Evolutionary conservation across 2,113 vertebrate genomes (phyloP).

Genomic region (Cephalophus harveyi): DNA sequence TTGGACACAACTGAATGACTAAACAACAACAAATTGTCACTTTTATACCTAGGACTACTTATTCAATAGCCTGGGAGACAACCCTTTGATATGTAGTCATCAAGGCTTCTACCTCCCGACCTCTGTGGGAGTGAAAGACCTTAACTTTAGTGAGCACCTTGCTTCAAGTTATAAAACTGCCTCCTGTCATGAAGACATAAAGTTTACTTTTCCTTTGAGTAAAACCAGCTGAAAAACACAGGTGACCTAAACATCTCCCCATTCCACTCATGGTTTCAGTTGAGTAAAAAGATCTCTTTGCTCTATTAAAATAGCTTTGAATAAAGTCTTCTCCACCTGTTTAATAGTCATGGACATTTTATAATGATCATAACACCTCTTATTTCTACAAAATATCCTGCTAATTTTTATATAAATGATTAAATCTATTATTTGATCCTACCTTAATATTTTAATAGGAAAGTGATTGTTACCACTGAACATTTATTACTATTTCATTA

Average conservation of each 20-base stretch:
- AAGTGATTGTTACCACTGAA: not conserved
- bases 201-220: not conserved
- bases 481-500: not conserved
- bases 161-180: not conserved
- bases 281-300: not conserved
- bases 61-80: not conserved
- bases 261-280: not conserved
- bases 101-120: not conserved
- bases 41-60: not conserved
- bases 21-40: not conserved
- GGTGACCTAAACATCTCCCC: not conserved
- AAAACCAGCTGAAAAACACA: not conserved
- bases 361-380: not conserved
- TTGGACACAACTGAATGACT: not conserved
- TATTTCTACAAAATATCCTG: not conserved
- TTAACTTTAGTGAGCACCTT: not conserved
- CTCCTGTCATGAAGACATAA: not conserved
- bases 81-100: not conserved
- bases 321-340: not conserved
- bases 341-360: not conserved
- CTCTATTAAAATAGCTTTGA: not conserved
- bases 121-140: not conserved
- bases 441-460: not conserved
- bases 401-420: conserved; percentile 5
- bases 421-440: conserved; percentile 3